Evolutionary conservation across 2,888 invertebrate species (phyloP).

Genomic region (Cheilosia soror): DNA sequence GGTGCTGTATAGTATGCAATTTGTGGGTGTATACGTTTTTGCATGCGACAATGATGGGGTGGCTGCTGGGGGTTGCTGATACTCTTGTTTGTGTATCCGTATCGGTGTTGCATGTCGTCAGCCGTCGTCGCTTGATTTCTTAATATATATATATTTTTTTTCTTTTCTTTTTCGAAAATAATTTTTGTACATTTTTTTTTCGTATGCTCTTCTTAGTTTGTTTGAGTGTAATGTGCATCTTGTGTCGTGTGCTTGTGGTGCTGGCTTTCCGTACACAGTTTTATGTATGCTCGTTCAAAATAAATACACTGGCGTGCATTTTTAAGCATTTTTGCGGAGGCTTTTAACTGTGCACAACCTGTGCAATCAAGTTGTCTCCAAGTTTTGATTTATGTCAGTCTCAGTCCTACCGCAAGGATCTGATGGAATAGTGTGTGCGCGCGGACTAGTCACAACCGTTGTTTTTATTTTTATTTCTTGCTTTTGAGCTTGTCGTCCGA

Average conservation of each 20-base stretch:
- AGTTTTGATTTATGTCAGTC: constrained; percentile 79
- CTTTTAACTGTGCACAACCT: constrained; percentile 76
- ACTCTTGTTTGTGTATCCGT: constrained; percentile 71
- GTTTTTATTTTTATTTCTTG: constrained; percentile 23
- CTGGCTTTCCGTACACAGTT: constrained; percentile 14
- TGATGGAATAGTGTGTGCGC: constrained; percentile 73
- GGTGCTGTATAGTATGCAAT: constrained; percentile 27
- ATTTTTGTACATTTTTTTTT: constrained; percentile 55
- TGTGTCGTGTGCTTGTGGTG: constrained; percentile 56
- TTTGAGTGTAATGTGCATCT: constrained; percentile 68
- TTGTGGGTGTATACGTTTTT: constrained; percentile 50
- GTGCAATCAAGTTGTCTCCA: constrained; percentile 78
- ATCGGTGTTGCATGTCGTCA: constrained; percentile 71
- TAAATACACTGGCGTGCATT: constrained; percentile 72
- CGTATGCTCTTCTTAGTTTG: constrained; percentile 57
- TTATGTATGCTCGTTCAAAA: constrained; percentile 47
- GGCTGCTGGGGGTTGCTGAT: constrained; percentile 57
- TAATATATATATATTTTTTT: constrained; percentile 58
- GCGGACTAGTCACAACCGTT: constrained; percentile 49
- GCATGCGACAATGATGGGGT: constrained; percentile 62
- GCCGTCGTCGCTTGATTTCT: constrained; percentile 68
- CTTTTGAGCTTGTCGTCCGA: not conserved
- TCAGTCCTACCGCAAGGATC: constrained; percentile 77
- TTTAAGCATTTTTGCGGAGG: constrained; percentile 69
- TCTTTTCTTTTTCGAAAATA: constrained; percentile 45